Base-by-base conservation (phyloP, 2,888 invertebrate species). In the Archips xylosteana region DNA sequence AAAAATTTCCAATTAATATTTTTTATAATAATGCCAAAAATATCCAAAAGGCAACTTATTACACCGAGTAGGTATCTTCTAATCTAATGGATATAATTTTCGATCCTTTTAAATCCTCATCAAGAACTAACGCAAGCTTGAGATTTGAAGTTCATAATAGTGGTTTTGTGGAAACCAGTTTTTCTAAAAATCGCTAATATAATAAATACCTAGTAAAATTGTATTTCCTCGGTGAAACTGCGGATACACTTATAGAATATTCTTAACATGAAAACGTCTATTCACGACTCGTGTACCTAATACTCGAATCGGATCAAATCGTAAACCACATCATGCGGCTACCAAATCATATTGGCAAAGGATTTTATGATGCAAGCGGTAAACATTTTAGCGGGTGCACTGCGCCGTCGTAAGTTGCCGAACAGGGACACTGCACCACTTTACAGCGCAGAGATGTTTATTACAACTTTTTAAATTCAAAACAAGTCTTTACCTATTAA, bases 321-420 rank as follows among this genome's bases (percentile, higher is more conserved):
- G 68, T 64, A 69, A 73, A 69, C 64, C 61, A 67, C 57, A 63
- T 39, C 5, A 34, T 57, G 59, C 32, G 57, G 49, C 49, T 60
- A 65, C 65, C 74, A 65, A 74, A 74, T 74, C 65, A 70, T 70
- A 74, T 74, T 70, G 74, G 69, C 74, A 70, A 54, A 36, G 49
- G 51, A 69, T 74, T 74, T 74, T 74, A 74, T 70, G 74, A 74
- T 39, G 65, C 59, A 69, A 34, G 60, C 65, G 64, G 74, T 74
- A 74, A 70, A 74, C 74, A 74, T 74, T 74, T 73, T 74, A 71
- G 69, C 47, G 23, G n/a, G 59, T 54, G 69, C 73, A 70, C 51
- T 70, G 74, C 70, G 74, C 45, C 60, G 42, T 74, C 74, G 70
- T 74, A 70, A 74, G 60, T 74, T 64, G 32, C 32, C 32, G 15